These are phyloP conservation scores for Myotis brandtii DNA, from an alignment of 2,113 vertebrate species.

Conservation along the genomic window DNA sequence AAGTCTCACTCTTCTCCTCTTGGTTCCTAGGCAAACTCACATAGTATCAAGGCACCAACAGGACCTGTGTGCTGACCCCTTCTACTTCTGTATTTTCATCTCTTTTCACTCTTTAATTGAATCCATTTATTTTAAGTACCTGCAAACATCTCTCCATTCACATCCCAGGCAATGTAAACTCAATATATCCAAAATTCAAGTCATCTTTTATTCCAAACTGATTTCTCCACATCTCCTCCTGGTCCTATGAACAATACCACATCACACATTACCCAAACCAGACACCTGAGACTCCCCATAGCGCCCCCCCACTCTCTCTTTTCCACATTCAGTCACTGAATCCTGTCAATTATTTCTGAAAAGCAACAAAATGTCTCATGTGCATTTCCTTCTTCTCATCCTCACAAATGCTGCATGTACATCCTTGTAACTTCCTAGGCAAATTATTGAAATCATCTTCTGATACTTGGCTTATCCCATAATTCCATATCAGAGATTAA, in stretches of 20 bases:
- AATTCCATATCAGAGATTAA: background rate
- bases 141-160: background rate
- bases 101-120: background rate
- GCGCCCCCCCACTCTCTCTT: background rate
- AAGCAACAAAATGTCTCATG: background rate
- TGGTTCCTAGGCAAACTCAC: background rate
- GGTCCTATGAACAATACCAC: background rate
- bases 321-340: background rate
- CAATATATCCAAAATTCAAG: background rate
- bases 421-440: background rate
- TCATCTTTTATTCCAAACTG: background rate
- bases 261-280: background rate
- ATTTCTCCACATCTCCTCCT: background rate
- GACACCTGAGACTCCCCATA: background rate
- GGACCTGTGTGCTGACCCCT: background rate
- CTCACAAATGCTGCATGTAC: background rate
- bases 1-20: background rate
- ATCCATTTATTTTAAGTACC: background rate
- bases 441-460: background rate
- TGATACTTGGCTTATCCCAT: background rate
- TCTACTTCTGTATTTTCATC: background rate
- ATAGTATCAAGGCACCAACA: background rate
- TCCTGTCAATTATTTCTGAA: background rate
- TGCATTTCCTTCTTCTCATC: background rate
- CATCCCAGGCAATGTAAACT: background rate